phyloP scores from a whole-genome alignment of 2,797 vertebrate genomes.

The Sebastes minor region DNA sequence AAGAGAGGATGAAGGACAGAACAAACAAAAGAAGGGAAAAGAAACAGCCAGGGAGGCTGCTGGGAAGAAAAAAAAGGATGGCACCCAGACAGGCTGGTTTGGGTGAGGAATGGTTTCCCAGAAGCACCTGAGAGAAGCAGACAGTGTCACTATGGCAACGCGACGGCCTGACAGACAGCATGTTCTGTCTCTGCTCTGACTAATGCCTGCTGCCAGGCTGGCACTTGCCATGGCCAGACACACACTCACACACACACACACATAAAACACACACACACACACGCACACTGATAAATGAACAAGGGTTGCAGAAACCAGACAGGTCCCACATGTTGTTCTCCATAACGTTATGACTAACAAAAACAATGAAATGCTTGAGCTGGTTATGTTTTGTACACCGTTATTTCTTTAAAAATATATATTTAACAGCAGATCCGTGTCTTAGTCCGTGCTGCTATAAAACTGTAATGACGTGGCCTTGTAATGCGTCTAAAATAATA shows the following conservation, averaged over 20 bases:
- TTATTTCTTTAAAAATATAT: not conserved
- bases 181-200: conserved; percentile 81
- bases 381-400: not conserved
- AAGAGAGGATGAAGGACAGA: conserved; percentile 42
- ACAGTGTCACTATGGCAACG: conserved; percentile 76
- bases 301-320: conserved; percentile 44
- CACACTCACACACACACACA: conserved; percentile 14
- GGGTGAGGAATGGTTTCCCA: conserved; percentile 77
- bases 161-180: conserved; percentile 79
- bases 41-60: conserved; percentile 34
- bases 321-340: conserved; percentile 29
- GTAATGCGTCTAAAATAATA: not conserved
- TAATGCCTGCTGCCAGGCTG: conserved; percentile 81
- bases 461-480: not conserved
- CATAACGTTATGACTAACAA: conserved; percentile 26
- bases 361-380: not conserved
- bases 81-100: conserved; percentile 68
- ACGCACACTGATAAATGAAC: conserved; percentile 31
- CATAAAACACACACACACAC: not conserved
- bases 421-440: not conserved
- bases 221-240: conserved; percentile 68
- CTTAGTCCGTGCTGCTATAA: not conserved
- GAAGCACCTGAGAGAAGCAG: conserved; percentile 80
- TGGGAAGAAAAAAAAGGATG: conserved; percentile 42
- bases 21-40: conserved; percentile 32